These are phyloP conservation scores for Drosophila ustulata DNA, from an alignment of 2,888 invertebrate genomes.

Conservation along the genomic window DNA sequence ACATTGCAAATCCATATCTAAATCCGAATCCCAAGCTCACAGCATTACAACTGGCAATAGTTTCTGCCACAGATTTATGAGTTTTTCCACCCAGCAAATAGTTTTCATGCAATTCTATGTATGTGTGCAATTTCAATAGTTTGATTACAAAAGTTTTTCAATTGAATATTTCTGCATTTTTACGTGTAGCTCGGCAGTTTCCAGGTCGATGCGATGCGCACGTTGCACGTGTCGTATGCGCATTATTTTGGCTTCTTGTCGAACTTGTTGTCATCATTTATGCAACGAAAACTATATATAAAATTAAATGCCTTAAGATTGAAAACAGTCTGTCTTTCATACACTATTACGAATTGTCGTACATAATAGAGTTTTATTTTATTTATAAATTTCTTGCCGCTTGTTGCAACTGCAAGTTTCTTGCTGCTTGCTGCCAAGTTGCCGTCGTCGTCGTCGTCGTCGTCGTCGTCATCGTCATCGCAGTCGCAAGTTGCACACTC, in stretches of 20 bases:
- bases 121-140: slow-evolving; percentile 70
- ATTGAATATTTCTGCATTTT: slow-evolving; percentile 66
- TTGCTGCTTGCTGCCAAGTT: slow-evolving; percentile 36
- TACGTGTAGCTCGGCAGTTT: slow-evolving; percentile 38
- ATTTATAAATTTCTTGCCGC: slow-evolving; percentile 42
- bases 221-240: slow-evolving; percentile 42
- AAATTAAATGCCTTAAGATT: slow-evolving; percentile 43
- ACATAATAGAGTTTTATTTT: slow-evolving; percentile 39
- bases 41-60: slow-evolving; percentile 54
- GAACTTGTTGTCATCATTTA: slow-evolving; percentile 20
- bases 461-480: slow-evolving; percentile 13
- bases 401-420: slow-evolving; percentile 35
- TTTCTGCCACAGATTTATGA: slow-evolving; percentile 69
- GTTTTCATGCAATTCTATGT: slow-evolving; percentile 46
- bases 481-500: slow-evolving; percentile 57
- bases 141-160: slow-evolving; percentile 78
- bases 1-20: slow-evolving; percentile 41
- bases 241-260: slow-evolving; percentile 10
- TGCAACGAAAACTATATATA: slow-evolving; percentile 21
- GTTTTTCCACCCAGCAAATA: slow-evolving; percentile 54
- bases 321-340: slow-evolving; percentile 19
- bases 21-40: slow-evolving; percentile 23
- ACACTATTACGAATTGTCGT: background rate
- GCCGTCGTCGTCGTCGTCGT: slow-evolving; percentile 1
- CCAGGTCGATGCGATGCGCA: slow-evolving; percentile 20